These are phyloP conservation scores for Prunella himalayana DNA, from an alignment of 2,113 vertebrate species.

Conservation along the genomic window DNA sequence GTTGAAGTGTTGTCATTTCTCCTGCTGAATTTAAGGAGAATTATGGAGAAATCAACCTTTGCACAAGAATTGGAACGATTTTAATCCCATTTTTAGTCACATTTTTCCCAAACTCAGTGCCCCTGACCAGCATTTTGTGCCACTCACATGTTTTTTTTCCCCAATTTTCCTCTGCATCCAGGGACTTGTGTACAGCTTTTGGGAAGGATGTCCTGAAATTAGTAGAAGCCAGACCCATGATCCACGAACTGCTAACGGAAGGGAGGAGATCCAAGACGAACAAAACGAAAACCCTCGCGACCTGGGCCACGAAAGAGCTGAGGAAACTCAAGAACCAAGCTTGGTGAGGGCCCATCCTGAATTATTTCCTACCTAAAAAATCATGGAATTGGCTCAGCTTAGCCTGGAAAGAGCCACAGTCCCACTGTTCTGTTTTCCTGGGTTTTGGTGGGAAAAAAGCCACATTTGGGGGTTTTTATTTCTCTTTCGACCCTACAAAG, in stretches of 20 bases:
- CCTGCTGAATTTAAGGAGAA: neutral
- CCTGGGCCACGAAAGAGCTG: constrained; percentile 98
- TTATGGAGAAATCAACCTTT: rapidly evolving
- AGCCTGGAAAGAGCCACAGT: neutral
- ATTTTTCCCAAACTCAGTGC: neutral
- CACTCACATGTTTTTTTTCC: neutral
- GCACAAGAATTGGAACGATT: rapidly evolving
- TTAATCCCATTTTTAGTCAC: neutral
- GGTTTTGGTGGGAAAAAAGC: neutral
- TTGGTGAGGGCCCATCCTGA: constrained; percentile 75
- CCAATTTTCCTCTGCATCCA: constrained; percentile 1
- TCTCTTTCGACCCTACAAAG: rapidly evolving
- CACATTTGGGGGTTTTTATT: neutral
- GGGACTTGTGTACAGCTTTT: constrained; percentile 94
- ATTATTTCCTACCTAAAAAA: neutral
- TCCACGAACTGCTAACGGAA: constrained; percentile 95
- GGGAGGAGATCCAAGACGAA: constrained; percentile 93
- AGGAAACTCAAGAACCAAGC: constrained; percentile 98
- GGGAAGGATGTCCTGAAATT: constrained; percentile 97
- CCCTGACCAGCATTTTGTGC: neutral
- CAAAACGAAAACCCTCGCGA: constrained; percentile 96
- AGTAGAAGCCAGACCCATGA: constrained; percentile 93
- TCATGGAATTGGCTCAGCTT: neutral
- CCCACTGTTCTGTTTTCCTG: neutral
- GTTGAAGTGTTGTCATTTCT: neutral